Evolutionary conservation across 2,113 vertebrate species (phyloP).

Genomic region (Clinocottus analis): DNA sequence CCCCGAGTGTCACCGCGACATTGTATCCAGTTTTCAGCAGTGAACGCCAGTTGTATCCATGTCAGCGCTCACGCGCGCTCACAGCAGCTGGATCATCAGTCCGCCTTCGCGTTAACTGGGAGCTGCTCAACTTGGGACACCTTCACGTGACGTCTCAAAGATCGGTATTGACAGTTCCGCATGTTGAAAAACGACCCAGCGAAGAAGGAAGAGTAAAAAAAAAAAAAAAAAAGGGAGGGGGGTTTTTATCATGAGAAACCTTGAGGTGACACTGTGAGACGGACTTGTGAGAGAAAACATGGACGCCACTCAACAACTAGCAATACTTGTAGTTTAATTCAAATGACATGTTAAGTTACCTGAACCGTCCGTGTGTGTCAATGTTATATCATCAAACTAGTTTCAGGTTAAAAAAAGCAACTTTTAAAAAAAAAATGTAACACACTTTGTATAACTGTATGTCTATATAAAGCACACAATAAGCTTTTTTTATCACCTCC

Average conservation of each 20-base stretch:
- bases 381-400: not conserved
- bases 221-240: not conserved
- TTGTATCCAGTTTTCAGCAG: conserved; percentile 52
- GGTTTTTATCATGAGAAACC: not conserved
- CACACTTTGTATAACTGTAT: not conserved
- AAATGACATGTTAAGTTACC: not conserved
- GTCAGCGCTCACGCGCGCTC: conserved; percentile 55
- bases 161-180: not conserved
- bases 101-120: conserved; percentile 62
- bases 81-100: conserved; percentile 78
- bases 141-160: conserved; percentile 6
- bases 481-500: not conserved
- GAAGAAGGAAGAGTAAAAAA: not conserved
- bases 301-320: not conserved
- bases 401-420: not conserved
- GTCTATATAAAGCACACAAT: not conserved
- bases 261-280: not conserved
- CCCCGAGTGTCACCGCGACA: conserved; percentile 1
- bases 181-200: not conserved
- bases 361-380: not conserved
- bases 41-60: conserved; percentile 65
- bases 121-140: conserved; percentile 72
- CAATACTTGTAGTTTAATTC: not conserved
- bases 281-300: not conserved
- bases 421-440: not conserved